These are phyloP conservation scores for Nestor notabilis DNA, from an alignment of 2,113 vertebrate genomes.

Conservation along the genomic window DNA sequence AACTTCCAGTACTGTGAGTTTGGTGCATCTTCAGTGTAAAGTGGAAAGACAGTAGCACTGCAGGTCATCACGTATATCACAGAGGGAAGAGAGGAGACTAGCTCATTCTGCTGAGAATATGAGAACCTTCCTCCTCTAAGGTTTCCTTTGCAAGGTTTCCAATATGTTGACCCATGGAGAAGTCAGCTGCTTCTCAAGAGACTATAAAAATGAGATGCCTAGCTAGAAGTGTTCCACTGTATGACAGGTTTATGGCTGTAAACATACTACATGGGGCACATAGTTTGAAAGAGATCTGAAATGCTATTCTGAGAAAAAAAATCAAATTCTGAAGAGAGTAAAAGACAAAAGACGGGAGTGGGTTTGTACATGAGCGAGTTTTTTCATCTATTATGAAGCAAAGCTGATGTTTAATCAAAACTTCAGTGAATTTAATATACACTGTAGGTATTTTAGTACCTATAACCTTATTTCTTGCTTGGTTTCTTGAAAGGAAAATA, in stretches of 20 bases:
- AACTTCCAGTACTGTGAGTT: background rate
- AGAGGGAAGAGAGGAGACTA: background rate
- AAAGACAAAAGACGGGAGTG: background rate
- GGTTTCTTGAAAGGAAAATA: constrained; percentile 47
- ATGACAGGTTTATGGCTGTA: background rate
- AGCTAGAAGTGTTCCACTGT: background rate
- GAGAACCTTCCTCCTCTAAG: background rate
- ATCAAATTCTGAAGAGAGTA: background rate
- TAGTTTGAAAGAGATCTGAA: background rate
- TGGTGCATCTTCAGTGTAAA: background rate
- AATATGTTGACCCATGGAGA: background rate
- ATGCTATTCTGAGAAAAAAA: background rate
- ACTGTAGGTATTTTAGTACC: constrained; percentile 28
- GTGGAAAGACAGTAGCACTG: background rate
- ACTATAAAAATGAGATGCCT: background rate
- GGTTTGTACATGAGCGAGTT: background rate
- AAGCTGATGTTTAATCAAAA: constrained; percentile 50
- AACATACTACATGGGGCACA: background rate
- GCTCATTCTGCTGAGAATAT: background rate
- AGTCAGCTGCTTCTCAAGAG: background rate
- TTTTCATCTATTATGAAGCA: background rate
- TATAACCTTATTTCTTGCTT: constrained; percentile 53
- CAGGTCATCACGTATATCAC: background rate
- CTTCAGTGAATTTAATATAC: constrained; percentile 34
- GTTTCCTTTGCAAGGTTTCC: background rate